Base-by-base conservation (phyloP, 1,140 invertebrate species). In the Chrysopa pallens region DNA sequence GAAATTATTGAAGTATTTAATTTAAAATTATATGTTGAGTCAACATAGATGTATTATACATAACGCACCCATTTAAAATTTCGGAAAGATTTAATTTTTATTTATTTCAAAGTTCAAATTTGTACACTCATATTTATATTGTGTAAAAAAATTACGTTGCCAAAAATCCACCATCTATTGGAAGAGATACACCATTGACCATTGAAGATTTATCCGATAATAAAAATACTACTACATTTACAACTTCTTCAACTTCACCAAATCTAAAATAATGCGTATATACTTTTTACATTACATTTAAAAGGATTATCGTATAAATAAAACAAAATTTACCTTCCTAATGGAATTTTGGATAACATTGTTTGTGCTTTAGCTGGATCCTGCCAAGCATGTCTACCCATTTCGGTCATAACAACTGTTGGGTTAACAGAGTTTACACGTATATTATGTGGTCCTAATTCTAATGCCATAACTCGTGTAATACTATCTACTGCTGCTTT, bases 361-460 rank as follows among this genome's bases (percentile, higher is more conserved):
- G 70, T 70, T 8, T 64, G 61, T 29, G 76, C 72, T 59, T 79
- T 85, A 1, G 56, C 60, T 1, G 85, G 81, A 54, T 91, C 78
- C 11, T 73, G 73, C 90, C 90, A 94, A 8, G 73, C 79, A 9
- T 75, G 58, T 53, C 69, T 72, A 0, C 84, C 86, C 87, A 94
- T 89, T 44, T 79, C 80, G 5, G 90, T 95, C 66, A 90, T 66
- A 11, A 88, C 82, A 0, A 92, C 87, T 1, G 86, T 91, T 7
- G 91, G 91, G 64, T 92, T 91, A 0, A 95, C 78, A 40, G 72
- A 69, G 57, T 95, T 95, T 0, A 91, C 82, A 45, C 91, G 71
- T 44, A 96, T 93, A 45, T 84, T 77, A 48, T 82, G 63, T 0
- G 74, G 73, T 0, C 88, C 90, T 13, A 94, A 63, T 64, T 95